Conservation (phyloP, 1,140 invertebrate genomes). For the Trichonephila clavipes region DNA sequence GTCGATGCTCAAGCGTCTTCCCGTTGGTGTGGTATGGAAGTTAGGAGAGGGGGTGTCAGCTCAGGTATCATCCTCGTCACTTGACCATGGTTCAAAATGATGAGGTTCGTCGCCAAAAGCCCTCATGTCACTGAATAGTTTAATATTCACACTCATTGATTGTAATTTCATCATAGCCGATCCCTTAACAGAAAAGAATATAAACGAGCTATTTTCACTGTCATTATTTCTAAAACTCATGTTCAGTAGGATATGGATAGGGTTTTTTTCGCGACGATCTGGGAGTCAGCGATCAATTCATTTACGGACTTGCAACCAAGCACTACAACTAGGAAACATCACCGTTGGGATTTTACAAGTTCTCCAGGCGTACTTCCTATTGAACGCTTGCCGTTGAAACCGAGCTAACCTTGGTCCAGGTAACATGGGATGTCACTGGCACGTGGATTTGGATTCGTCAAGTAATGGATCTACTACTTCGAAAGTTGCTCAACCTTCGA, state of each 20-base stretch:
- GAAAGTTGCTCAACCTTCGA: constrained; percentile 46
- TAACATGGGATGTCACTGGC: constrained; percentile 50
- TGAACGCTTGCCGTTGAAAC: constrained; percentile 32
- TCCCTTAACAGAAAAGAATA: too few species aligned
- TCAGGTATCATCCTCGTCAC: too few species aligned
- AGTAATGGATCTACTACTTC: constrained; percentile 56
- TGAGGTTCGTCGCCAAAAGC: too few species aligned
- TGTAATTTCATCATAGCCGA: too few species aligned
- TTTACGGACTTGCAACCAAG: constrained; percentile 64
- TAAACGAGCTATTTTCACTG: not conserved
- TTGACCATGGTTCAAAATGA: too few species aligned
- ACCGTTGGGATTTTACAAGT: constrained; percentile 56
- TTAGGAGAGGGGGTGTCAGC: too few species aligned
- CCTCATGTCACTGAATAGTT: too few species aligned
- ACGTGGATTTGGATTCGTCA: constrained; percentile 45
- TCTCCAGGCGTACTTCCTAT: constrained; percentile 67
- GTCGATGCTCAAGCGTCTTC: too few species aligned
- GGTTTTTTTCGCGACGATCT: not conserved
- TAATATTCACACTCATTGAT: too few species aligned
- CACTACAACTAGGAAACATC: constrained; percentile 11
- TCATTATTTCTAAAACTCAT: not conserved
- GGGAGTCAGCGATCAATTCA: constrained; percentile 28
- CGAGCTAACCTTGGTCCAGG: constrained; percentile 43
- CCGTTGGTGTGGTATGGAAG: too few species aligned
- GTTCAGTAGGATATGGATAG: not conserved